Evolutionary conservation across 2,113 vertebrate species (phyloP).

Genomic region (Pygoscelis adeliae): DNA sequence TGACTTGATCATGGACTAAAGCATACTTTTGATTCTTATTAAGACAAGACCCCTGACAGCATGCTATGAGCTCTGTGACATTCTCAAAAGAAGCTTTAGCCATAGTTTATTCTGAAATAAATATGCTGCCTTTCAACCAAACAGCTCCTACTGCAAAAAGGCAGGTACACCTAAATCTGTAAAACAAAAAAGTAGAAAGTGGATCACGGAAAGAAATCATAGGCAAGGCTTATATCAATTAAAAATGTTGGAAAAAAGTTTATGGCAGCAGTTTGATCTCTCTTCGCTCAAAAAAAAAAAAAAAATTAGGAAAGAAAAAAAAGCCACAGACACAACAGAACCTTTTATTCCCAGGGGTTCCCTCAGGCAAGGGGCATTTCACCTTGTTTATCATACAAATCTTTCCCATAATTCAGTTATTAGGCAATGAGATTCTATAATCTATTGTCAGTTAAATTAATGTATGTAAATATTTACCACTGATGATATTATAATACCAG

Average conservation of each 20-base stretch:
- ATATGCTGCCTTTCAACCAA: background rate
- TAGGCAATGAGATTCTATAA: background rate
- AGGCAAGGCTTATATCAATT: background rate
- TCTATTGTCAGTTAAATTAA: constrained; percentile 16
- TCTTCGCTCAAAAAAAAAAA: background rate
- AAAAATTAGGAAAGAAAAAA: background rate
- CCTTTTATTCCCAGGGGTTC: background rate
- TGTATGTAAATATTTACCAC: background rate
- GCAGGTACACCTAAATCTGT: background rate
- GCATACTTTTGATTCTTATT: background rate
- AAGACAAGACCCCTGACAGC: background rate
- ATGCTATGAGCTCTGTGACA: background rate
- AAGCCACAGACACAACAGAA: background rate
- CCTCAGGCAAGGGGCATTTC: background rate
- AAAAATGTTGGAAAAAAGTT: background rate
- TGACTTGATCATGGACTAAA: background rate
- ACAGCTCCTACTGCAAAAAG: background rate
- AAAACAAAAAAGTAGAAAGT: background rate
- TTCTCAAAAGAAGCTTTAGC: background rate
- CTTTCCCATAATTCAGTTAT: constrained; percentile 7
- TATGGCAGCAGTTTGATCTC: background rate
- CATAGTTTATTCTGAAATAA: background rate
- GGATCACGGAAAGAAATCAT: background rate
- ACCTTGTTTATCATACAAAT: background rate
- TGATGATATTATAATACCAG: background rate